These are phyloP conservation scores for Dyspetes luteomarginatus DNA, from an alignment of 2,888 invertebrate genomes.

Conservation along the genomic window DNA sequence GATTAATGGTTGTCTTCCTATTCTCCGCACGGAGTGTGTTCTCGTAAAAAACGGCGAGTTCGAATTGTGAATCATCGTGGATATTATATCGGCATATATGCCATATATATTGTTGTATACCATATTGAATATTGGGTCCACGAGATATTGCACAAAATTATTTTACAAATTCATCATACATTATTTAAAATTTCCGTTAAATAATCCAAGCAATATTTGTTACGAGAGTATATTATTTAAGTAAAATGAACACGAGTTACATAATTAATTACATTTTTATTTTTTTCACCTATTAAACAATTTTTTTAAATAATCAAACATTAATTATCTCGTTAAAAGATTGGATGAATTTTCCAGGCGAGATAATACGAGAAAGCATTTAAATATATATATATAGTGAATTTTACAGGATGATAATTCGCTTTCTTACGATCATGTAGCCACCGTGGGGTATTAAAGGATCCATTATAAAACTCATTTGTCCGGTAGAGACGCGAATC, in stretches of 20 bases:
- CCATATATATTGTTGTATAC: too few relatives aligned
- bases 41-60: neutral
- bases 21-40: slow-evolving; percentile 41
- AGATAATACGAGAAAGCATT: too few relatives aligned
- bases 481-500: neutral
- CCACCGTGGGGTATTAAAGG: neutral
- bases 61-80: slow-evolving; percentile 30
- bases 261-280: neutral
- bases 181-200: neutral
- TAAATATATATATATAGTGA: too few relatives aligned
- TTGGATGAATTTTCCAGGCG: neutral
- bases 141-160: neutral
- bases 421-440: neutral
- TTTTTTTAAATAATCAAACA: neutral
- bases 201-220: neutral
- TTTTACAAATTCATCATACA: neutral
- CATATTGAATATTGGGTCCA: too few relatives aligned
- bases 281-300: neutral
- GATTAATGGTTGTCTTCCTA: slow-evolving; percentile 76
- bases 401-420: neutral
- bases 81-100: too few relatives aligned
- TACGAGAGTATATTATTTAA: neutral
- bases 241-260: neutral
- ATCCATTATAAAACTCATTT: slow-evolving; percentile 28
- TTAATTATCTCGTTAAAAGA: neutral